Percentiles rank a stretch among this genome's conserved stretches.
Evolutionary conservation across 2,113 vertebrate species (phyloP).

Genomic region (Paedocypris sp.): DNA sequence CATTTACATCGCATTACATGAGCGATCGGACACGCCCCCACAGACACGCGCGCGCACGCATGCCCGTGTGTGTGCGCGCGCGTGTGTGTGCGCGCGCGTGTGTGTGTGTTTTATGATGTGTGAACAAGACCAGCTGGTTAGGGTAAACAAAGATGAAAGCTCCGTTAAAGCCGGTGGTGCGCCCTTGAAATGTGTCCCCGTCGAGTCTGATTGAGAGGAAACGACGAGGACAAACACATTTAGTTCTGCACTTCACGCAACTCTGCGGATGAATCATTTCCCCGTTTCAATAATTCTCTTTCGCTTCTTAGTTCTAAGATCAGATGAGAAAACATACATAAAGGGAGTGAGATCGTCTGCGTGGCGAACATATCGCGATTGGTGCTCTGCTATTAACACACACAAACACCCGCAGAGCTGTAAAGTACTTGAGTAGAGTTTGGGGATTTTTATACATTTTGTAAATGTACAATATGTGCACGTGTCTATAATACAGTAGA

Average conservation of each 20-base stretch:
- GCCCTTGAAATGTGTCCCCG: slow-evolving; percentile 17
- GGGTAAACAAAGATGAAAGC: slow-evolving; percentile 27
- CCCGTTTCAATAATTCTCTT: not conserved
- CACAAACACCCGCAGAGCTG: no score
- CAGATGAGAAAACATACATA: no score
- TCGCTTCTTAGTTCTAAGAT: no score
- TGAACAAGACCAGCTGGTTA: slow-evolving; percentile 20
- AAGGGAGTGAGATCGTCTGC: no score
- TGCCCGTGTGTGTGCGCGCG: not conserved
- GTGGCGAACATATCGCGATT: no score
- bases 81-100: not conserved
- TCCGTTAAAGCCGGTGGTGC: slow-evolving; percentile 3
- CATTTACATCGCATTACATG: not conserved
- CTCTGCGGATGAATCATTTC: not conserved
- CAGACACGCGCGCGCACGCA: not conserved
- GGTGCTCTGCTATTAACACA: no score
- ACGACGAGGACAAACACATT: not conserved
- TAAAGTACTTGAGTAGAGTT: no score
- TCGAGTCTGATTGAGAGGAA: not conserved
- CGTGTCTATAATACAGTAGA: no score
- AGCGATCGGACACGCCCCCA: not conserved
- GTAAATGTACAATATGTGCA: no score
- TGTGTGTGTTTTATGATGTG: slow-evolving; percentile 27
- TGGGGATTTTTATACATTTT: no score
- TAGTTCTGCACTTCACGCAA: not conserved